These are phyloP conservation scores for Elgaria multicarinata DNA, from an alignment of 2,113 vertebrate species.

Conservation along the genomic window DNA sequence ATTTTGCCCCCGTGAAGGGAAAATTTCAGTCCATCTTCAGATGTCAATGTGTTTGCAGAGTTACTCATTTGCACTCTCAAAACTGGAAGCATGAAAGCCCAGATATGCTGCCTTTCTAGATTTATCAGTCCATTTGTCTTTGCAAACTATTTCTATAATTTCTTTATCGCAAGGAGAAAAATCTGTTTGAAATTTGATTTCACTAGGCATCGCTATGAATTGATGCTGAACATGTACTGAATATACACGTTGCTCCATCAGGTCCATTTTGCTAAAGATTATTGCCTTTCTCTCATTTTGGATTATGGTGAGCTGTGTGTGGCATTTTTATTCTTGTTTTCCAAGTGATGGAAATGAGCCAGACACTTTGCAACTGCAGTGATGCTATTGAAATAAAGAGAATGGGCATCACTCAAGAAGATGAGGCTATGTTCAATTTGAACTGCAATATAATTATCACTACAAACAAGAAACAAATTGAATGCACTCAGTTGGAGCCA, in stretches of 20 bases:
- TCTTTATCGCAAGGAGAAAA: neutral
- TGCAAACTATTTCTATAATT: fast-evolving
- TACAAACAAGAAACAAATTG: constrained; percentile 8
- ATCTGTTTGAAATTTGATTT: constrained; percentile 15
- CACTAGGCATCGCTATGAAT: neutral
- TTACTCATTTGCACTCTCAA: neutral
- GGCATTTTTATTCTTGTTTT: constrained; percentile 8
- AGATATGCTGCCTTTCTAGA: neutral
- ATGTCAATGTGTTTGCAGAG: neutral
- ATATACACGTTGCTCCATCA: neutral
- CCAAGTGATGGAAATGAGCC: constrained; percentile 35
- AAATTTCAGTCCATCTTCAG: too few species aligned
- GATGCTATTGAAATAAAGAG: constrained; percentile 11
- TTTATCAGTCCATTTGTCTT: neutral
- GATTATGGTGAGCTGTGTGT: neutral
- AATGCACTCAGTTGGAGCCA: neutral
- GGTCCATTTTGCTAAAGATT: neutral
- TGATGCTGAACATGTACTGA: neutral
- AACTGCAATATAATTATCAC: constrained; percentile 14
- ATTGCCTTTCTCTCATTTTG: constrained; percentile 18
- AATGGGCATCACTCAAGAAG: constrained; percentile 20
- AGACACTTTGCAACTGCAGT: constrained; percentile 18
- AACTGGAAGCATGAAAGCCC: constrained; percentile 4
- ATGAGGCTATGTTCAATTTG: neutral
- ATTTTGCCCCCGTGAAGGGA: neutral